Evolutionary conservation across 2,888 invertebrate species (phyloP), one percentile per base, ranked within the genome.

Genomic region (Autographa pulchrina): DNA sequence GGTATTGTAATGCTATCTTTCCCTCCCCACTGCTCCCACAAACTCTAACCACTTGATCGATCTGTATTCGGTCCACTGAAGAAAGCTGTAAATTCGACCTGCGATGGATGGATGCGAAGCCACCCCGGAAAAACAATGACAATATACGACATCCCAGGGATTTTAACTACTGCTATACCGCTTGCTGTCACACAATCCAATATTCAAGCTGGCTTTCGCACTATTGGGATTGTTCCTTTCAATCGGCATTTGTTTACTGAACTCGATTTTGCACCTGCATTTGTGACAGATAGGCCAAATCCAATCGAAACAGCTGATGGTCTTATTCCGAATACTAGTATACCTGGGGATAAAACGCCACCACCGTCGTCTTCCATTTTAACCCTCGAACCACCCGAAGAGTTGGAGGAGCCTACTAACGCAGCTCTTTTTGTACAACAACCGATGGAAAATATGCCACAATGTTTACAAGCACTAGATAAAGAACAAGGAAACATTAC

Each of bases 111-210:
- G 86, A 83, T 89, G 83, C 59, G 79, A 62, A 86, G 38, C 32
- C 38, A 89, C 25, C 85, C 87, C 1, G 88, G 85, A 0, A 80
- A 78, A 68, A 83, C 85, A 0, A 86, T 89, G 82, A 63, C 84
- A 0, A 88, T 87, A 2, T 86, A 89, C 35, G 82, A 88, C 38
- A 85, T 89, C n/a, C 88, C 87, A 31, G 67, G 71, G 0, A 81
- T 87, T 48, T 65, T 83, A 3, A 60, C 41, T 9, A 66, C 60
- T 61, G 80, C 87, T 13, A 69, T 84, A 62, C 86, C 86, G 7
- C 48, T 78, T 0, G 84, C 86, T 62, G 11, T 86, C 0, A 86
- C 85, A 48, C 76, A 58, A 8, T 0, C 56, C 0, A 86, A 87
- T 60, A 85, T 88, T 65, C 80, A 80, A 31, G 75, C 79, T 11